These are phyloP conservation scores for Pitta sordida DNA, from an alignment of 2,113 vertebrate genomes.

Conservation along the genomic window DNA sequence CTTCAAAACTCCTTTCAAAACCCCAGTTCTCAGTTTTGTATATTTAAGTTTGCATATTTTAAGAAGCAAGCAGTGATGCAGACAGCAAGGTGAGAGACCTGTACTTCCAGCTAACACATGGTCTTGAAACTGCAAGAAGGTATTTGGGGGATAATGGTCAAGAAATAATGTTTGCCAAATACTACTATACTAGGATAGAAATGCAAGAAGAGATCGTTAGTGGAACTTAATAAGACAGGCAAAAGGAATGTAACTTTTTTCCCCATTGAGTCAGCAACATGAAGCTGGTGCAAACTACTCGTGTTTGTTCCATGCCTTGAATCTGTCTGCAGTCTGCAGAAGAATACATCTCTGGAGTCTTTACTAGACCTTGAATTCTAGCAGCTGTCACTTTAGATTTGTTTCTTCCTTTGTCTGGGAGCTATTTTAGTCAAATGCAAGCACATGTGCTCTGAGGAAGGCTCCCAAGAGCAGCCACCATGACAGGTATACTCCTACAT, in stretches of 20 bases:
- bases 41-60: neutral
- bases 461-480: neutral
- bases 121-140: neutral
- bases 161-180: neutral
- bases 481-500: neutral
- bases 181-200: neutral
- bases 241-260: neutral
- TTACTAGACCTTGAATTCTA: neutral
- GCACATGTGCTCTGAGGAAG: neutral
- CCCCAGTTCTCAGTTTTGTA: neutral
- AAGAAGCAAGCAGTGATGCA: neutral
- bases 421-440: slow-evolving; percentile 18
- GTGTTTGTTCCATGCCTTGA: neutral
- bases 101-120: neutral
- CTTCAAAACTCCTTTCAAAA: neutral
- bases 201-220: neutral
- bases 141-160: neutral
- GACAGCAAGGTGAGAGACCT: neutral
- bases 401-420: neutral
- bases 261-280: neutral
- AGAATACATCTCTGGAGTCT: neutral
- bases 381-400: slow-evolving; percentile 29
- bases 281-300: neutral
- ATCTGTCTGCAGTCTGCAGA: neutral
- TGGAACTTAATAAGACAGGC: neutral